A percentile compares a stretch with the other conserved stretches of the same genome.
phyloP scores from a whole-genome alignment of 2,113 vertebrate species.

The Aramus guarauna region DNA sequence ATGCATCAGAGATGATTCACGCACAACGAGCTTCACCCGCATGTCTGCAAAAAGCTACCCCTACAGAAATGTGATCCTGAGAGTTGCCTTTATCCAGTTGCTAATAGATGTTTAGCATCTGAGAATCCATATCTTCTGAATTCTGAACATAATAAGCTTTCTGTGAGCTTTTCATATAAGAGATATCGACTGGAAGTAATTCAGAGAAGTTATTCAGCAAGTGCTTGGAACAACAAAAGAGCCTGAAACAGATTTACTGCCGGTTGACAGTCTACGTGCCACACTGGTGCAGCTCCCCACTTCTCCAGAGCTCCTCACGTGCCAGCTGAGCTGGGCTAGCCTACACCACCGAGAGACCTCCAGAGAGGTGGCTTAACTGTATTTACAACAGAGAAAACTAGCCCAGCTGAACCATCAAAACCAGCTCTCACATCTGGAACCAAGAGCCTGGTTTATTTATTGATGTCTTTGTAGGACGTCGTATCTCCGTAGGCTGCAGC shows the following conservation, averaged over 20 bases:
- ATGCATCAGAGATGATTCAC: neutral
- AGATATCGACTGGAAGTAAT: constrained; percentile 39
- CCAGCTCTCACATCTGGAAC: neutral
- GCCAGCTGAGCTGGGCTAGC: neutral
- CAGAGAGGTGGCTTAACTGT: neutral
- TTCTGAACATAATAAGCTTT: constrained; percentile 21
- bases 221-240: constrained; percentile 29
- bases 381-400: neutral
- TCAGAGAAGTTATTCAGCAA: constrained; percentile 42
- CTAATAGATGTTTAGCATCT: constrained; percentile 7
- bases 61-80: neutral
- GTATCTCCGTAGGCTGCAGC: neutral
- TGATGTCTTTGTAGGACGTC: neutral
- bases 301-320: neutral
- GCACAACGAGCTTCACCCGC: neutral
- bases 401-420: neutral
- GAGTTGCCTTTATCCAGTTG: neutral
- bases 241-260: constrained; percentile 12
- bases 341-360: neutral
- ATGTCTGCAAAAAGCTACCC: neutral
- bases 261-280: neutral
- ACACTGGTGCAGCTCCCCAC: neutral
- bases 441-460: neutral
- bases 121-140: neutral
- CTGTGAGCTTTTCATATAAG: neutral